A percentile compares a stretch with the other conserved stretches of the same genome.
These are phyloP conservation scores for Anthonomus grandis DNA, from an alignment of 1,140 invertebrate genomes.

Conservation along the genomic window DNA sequence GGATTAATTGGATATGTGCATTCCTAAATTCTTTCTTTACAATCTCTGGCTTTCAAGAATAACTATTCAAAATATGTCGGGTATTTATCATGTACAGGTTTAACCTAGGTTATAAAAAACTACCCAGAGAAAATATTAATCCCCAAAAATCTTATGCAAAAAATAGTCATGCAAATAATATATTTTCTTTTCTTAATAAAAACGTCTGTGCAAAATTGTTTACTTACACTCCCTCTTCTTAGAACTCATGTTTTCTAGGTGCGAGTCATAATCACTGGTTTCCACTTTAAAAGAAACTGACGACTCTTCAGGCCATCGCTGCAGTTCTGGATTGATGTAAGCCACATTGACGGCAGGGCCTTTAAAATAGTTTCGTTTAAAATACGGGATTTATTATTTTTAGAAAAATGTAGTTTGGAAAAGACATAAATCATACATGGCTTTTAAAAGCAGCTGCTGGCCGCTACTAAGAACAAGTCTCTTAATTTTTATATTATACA, in stretches of 20 bases:
- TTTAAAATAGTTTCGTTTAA: constrained; percentile 8
- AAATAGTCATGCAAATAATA: background rate
- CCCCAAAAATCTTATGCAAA: background rate
- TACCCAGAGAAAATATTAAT: too few relatives aligned
- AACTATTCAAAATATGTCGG: too few relatives aligned
- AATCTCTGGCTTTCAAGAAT: too few relatives aligned
- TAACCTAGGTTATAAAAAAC: too few relatives aligned
- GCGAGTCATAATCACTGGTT: constrained; percentile 24
- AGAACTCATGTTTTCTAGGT: constrained; percentile 15
- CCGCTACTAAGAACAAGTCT: too few relatives aligned
- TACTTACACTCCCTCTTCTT: constrained; percentile 18
- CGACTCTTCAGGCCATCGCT: constrained; percentile 32
- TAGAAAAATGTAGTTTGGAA: constrained; percentile 11
- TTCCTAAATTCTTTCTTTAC: too few relatives aligned
- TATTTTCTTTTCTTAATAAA: background rate
- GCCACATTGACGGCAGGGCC: constrained; percentile 24
- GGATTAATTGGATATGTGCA: too few relatives aligned
- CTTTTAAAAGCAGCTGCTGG: background rate
- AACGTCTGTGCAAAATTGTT: background rate
- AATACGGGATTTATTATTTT: constrained; percentile 21
- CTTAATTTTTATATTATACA: too few relatives aligned
- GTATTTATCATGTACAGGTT: too few relatives aligned
- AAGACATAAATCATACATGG: constrained; percentile 15
- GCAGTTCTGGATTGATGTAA: constrained; percentile 34
- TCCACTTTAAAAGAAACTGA: constrained; percentile 32